Conservation (phyloP, 2,888 invertebrate species). For the Ecdyonurus torrentis region DNA sequence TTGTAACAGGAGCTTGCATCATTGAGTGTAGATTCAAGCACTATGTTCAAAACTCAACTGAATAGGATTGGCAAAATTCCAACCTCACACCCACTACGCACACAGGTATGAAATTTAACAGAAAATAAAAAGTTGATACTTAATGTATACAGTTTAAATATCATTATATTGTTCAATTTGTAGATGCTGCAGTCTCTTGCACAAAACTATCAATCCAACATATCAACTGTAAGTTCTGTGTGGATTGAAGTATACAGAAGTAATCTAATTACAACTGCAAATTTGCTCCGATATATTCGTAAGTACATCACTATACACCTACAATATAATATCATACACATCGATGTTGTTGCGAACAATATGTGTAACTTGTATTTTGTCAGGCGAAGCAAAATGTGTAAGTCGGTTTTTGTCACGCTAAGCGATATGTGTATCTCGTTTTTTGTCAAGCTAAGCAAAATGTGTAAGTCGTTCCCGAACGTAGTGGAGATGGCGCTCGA, state of each 20-base stretch:
- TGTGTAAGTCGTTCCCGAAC: too few relatives aligned
- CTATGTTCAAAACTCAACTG: neutral
- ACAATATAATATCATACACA: too few relatives aligned
- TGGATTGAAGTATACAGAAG: slow-evolving; percentile 54
- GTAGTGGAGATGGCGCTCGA: too few relatives aligned
- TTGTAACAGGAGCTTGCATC: neutral
- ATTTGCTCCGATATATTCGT: slow-evolving; percentile 36
- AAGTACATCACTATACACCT: slow-evolving; percentile 22
- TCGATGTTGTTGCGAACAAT: too few relatives aligned
- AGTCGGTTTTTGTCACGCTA: too few relatives aligned
- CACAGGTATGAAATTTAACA: neutral
- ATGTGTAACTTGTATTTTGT: too few relatives aligned
- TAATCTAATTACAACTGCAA: slow-evolving; percentile 45
- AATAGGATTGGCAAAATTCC: neutral
- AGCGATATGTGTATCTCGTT: too few relatives aligned
- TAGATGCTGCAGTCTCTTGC: neutral
- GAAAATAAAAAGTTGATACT: too few relatives aligned
- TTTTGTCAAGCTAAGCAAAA: too few relatives aligned
- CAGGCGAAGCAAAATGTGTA: too few relatives aligned
- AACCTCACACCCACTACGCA: neutral
- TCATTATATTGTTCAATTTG: neutral
- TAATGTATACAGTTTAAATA: neutral
- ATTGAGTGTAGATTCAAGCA: neutral
- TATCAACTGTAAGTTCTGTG: slow-evolving; percentile 25
- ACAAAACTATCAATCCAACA: neutral